phyloP scores from a whole-genome alignment of 2,797 vertebrate species.

The Nyctibius grandis region DNA sequence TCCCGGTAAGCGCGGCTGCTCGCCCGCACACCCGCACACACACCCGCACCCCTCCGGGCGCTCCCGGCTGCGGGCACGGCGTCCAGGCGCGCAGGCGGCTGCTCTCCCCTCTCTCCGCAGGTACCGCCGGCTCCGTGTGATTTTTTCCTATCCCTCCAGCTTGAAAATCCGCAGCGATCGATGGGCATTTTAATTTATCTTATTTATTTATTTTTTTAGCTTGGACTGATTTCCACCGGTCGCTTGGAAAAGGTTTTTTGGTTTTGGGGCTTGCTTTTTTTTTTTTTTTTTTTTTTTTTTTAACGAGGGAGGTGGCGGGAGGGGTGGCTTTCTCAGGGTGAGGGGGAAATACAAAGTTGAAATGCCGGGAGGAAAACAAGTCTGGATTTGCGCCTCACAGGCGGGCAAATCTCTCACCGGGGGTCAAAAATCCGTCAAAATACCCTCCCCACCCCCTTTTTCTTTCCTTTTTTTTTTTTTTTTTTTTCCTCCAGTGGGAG shows the following conservation, averaged over 20 bases:
- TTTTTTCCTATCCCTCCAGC: background rate
- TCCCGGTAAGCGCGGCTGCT: conserved; percentile 69
- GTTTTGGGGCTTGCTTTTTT: background rate
- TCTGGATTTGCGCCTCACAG: background rate
- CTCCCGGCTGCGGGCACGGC: conserved; percentile 27
- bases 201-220: background rate
- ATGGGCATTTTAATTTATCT: conserved; percentile 11
- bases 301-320: conserved; percentile 31
- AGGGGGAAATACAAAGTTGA: conserved; percentile 69
- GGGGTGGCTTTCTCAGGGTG: conserved; percentile 53
- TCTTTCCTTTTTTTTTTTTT: background rate
- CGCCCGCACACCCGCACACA: background rate
- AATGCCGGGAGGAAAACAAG: conserved; percentile 54
- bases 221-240: background rate
- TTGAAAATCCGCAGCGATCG: conserved; percentile 69
- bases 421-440: background rate
- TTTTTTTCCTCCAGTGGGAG: background rate
- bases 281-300: background rate
- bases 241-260: background rate
- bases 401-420: background rate
- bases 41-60: background rate
- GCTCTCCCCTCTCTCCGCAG: conserved; percentile 8
- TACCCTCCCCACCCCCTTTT: no score
- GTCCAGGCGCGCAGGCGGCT: background rate
- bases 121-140: conserved; percentile 49